Evolutionary conservation across 1,140 invertebrate genomes (phyloP), one percentile per base, ranked within the genome.

Genomic region (Protaetia brevitarsis): DNA sequence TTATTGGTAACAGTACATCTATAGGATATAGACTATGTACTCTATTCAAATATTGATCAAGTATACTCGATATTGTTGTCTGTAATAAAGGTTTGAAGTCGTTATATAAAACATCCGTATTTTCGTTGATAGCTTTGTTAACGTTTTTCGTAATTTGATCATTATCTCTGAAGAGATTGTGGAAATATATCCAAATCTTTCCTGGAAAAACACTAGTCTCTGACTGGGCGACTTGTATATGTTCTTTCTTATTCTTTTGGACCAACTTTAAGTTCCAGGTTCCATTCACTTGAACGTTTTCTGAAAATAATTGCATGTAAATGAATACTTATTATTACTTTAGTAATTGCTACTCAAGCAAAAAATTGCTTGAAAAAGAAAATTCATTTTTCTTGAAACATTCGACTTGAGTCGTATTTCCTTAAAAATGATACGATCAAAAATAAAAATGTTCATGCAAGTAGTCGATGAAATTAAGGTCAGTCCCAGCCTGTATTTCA

Each of bases 51-150:
- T 62, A 62, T 6, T 37, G 10, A 10, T 3, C 10, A 34, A 62
- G 16, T 7, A 62, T 21, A 36, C 13, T 62, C 21, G 19, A 29
- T 23, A 62, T 21, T 0, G 60, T 62, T 31, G 10, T 23, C 16
- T 23, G 11, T 19, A 62, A 21, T 11, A 62, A 5, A 2, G 60
- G 60, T 34, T 62, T 62, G 23, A 62, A 62, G n/a, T 62, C 60
- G 30, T 62, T 36, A 5, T 34, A 62, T 16, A 62, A 34, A 19
- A 62, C 7, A 36, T 62, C 60, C 21, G 29, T 36, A 23, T 62
- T 62, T 23, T 62, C 60, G 8, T 34, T 62, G 23, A 62, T 62
- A 16, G 60, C 60, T 10, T 62, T 62, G 16, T 62, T 62, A 3
- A 62, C 30, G 27, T 19, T 36, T 36, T 34, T 23, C 19, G 60